phyloP scores from a whole-genome alignment of 2,888 invertebrate species.

The Habroteleia sp. region DNA sequence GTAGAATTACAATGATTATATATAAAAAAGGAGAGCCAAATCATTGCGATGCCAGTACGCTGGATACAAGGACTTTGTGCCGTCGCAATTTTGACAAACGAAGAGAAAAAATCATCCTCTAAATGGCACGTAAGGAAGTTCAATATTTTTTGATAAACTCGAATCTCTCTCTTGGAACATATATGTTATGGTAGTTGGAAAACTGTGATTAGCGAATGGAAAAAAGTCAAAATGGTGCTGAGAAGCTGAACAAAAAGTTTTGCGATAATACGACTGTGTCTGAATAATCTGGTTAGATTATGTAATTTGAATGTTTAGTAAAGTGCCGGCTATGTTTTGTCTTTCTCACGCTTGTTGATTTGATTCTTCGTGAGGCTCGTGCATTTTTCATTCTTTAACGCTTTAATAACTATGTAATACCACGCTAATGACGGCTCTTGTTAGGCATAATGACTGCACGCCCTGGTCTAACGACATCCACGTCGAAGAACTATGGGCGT shows the following conservation, averaged over 20 bases:
- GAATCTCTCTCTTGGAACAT: too few relatives aligned
- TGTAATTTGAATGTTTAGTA: slow-evolving; percentile 47
- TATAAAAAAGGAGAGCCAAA: slow-evolving; percentile 40
- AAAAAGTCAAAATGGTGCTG: slow-evolving; percentile 25
- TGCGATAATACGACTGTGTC: slow-evolving; percentile 18
- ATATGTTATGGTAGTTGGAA: background rate
- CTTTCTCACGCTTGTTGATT: slow-evolving; percentile 57
- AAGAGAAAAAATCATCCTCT: slow-evolving; percentile 11
- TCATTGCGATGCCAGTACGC: slow-evolving; percentile 40
- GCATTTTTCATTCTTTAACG: slow-evolving; percentile 65
- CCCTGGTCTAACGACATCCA: slow-evolving; percentile 65
- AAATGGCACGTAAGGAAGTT: slow-evolving; percentile 19
- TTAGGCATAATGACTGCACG: slow-evolving; percentile 70
- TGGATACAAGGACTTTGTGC: slow-evolving; percentile 44
- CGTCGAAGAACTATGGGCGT: slow-evolving; percentile 55
- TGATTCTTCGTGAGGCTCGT: slow-evolving; percentile 65
- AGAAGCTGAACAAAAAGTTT: slow-evolving; percentile 13
- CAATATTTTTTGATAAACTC: too few relatives aligned
- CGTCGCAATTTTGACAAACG: slow-evolving; percentile 47
- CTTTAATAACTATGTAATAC: slow-evolving; percentile 71
- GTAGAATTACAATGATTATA: slow-evolving; percentile 60
- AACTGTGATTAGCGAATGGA: slow-evolving; percentile 18
- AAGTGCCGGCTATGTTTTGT: slow-evolving; percentile 26
- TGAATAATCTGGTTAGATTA: slow-evolving; percentile 22
- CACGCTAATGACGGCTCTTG: slow-evolving; percentile 71